Evolutionary conservation across 2,888 invertebrate genomes (phyloP).

Genomic region (Erebia epiphron): DNA sequence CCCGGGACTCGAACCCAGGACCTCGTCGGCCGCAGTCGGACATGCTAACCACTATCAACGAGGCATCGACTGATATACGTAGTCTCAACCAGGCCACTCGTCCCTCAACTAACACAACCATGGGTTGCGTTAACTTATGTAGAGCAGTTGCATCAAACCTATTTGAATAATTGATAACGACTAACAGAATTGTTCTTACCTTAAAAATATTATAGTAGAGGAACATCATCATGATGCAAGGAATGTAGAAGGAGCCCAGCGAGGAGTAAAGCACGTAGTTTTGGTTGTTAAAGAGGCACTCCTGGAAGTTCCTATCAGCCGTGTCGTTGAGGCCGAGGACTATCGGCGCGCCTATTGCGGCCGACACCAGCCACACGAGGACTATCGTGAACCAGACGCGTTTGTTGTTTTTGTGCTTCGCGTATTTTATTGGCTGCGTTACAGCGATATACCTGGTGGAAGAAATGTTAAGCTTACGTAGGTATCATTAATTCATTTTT

Average conservation of each 20-base stretch:
- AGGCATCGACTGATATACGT: too few relatives aligned
- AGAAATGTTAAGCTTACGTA: neutral
- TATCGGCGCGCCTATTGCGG: slow-evolving; percentile 97
- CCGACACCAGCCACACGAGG: slow-evolving; percentile 95
- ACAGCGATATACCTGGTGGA: slow-evolving; percentile 97
- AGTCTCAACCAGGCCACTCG: too few relatives aligned
- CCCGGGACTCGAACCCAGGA: too few relatives aligned
- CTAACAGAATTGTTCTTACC: slow-evolving; percentile 76
- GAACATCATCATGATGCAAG: slow-evolving; percentile 98
- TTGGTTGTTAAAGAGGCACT: slow-evolving; percentile 98
- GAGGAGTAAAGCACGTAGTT: slow-evolving; percentile 99
- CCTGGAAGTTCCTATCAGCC: slow-evolving; percentile 89
- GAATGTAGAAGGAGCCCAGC: slow-evolving; percentile 98
- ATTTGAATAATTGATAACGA: too few relatives aligned
- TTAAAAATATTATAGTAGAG: slow-evolving; percentile 98
- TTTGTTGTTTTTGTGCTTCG: slow-evolving; percentile 97
- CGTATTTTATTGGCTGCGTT: slow-evolving; percentile 99
- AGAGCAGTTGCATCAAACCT: too few relatives aligned
- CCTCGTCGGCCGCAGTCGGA: too few relatives aligned
- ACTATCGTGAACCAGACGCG: slow-evolving; percentile 97
- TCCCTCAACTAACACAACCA: too few relatives aligned
- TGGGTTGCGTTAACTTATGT: too few relatives aligned
- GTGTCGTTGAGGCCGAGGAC: slow-evolving; percentile 98
- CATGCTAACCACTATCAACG: too few relatives aligned
- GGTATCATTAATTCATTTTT: too few relatives aligned